Base-by-base conservation (phyloP, 2,888 invertebrate species). In the Neoitamus cyanurus region DNA sequence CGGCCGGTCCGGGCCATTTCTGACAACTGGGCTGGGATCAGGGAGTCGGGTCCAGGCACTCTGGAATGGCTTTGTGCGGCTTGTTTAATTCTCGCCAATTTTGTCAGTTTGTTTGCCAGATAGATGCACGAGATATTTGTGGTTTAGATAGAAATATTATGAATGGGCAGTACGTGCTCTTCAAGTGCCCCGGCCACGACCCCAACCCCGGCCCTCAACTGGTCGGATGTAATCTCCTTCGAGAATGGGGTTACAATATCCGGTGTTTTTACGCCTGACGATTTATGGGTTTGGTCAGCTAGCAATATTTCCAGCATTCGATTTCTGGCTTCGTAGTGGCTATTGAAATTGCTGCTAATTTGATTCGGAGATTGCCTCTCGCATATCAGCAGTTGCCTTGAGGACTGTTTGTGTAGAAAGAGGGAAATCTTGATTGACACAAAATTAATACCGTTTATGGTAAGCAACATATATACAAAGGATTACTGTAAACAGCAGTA, bases 21-120 rank as follows among this genome's bases (percentile, higher is more conserved):
- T 42, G 75, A 75, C 75, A 75, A 25, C 46, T 58, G 78, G 78
- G 7, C 28, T 70, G 13, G 28, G 69, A 13, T 11, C 28, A 28
- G n/a, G 25, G n/a, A 6, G 30, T 28, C 31, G 31, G 25, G 70
- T 30, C 13, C 6, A 25, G 15, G 9, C 20, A 4, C 36, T 5
- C 30, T n/a, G 20, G 31, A 78, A 78, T 78, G 58, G 48, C 34
- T 46, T 78, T 48, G 31, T 28, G 78, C 42, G 28, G 78, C 78
- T 31, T 48, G 78, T 48, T 48, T 78, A 78, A 48, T 48, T 48
- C 48, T 30, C 25, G 31, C 28, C 13, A 30, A 30, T 30, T 78
- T 78, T 78, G 78, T 78, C 78, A 78, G 78, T 78, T 78, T 78
- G 78, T 78, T 78, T 78, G 46, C 78, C 48, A 78, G 78, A 78